Percentiles rank a stretch among this genome's conserved stretches.
phyloP scores from a whole-genome alignment of 2,113 vertebrate species.

The Microtus pennsylvanicus region DNA sequence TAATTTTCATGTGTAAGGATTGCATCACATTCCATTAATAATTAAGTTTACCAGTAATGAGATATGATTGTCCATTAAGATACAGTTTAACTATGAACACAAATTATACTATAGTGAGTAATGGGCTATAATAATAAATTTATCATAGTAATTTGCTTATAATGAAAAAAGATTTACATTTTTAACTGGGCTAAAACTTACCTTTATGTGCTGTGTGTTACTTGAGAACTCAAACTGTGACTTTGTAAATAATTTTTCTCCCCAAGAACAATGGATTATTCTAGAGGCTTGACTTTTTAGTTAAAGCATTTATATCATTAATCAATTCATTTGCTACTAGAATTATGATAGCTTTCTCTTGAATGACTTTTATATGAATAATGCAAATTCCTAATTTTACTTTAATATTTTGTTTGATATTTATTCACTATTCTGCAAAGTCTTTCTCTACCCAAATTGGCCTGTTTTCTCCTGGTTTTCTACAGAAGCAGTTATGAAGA shows the following conservation, averaged over 20 bases:
- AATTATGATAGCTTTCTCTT: constrained; percentile 9
- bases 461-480: not conserved
- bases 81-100: constrained; percentile 55
- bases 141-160: constrained; percentile 54
- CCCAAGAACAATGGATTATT: not conserved
- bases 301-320: not conserved
- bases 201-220: not conserved
- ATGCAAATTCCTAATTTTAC: constrained; percentile 57
- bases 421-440: constrained; percentile 61
- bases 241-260: not conserved
- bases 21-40: constrained; percentile 40
- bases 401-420: constrained; percentile 40
- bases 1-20: constrained; percentile 58
- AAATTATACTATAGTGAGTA: constrained; percentile 54
- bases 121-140: constrained; percentile 29
- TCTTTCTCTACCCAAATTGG: constrained; percentile 5
- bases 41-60: constrained; percentile 62
- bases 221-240: not conserved
- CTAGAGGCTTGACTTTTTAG: not conserved
- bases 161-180: constrained; percentile 34
- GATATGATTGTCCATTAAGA: constrained; percentile 63
- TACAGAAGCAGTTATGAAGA: not conserved
- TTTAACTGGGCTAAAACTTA: constrained; percentile 15
- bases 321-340: not conserved
- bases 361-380: constrained; percentile 54